Evolutionary conservation across 2,113 vertebrate species (phyloP).

Genomic region (Salvator merianae): DNA sequence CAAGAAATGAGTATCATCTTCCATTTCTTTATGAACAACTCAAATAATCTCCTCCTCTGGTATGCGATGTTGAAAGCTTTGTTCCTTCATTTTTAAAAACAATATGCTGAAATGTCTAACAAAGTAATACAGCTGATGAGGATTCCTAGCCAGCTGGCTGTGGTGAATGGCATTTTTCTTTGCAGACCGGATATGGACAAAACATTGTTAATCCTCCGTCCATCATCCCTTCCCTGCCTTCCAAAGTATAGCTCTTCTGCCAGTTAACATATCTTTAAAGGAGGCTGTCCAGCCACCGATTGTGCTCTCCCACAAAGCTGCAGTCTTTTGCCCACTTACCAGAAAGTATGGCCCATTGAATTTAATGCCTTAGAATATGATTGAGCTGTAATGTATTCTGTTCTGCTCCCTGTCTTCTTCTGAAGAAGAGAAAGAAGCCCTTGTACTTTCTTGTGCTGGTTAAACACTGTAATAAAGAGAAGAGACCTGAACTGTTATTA

Average conservation of each 20-base stretch:
- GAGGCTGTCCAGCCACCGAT: not conserved
- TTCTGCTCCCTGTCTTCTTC: not conserved
- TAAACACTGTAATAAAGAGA: not conserved
- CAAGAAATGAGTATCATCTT: not conserved
- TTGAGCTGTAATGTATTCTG: not conserved
- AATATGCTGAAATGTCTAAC: not conserved
- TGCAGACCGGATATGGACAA: constrained; percentile 8
- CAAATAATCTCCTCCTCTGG: not conserved
- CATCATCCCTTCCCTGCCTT: not conserved
- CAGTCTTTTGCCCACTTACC: not conserved
- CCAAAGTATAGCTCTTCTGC: not conserved
- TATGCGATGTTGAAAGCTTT: constrained; percentile 2
- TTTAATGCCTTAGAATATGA: not conserved
- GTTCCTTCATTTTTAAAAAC: constrained; percentile 23
- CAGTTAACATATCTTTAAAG: not conserved
- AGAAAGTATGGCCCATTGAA: not conserved
- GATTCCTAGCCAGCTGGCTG: not conserved
- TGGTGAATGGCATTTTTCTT: constrained; percentile 22
- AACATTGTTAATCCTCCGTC: not conserved
- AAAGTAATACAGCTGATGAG: not conserved
- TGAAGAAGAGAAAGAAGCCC: not conserved
- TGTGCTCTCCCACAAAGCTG: not conserved
- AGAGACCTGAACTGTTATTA: not conserved
- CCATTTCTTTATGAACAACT: not conserved
- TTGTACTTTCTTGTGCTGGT: not conserved